Conservation (phyloP, 2,113 vertebrate species). For the Anolis carolinensis region DNA sequence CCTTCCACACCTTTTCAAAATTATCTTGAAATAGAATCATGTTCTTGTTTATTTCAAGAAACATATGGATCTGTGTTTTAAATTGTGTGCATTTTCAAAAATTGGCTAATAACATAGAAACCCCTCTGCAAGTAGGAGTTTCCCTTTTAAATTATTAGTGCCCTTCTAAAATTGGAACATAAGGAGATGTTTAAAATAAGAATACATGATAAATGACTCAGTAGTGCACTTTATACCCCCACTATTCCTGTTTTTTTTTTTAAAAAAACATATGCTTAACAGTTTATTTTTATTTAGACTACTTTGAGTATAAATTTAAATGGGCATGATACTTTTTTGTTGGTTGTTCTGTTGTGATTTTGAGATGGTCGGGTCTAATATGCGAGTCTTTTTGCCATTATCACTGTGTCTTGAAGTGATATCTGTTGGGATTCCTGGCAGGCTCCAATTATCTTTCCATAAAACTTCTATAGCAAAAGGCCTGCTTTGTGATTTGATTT, state of each 20-base stretch:
- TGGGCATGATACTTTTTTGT: slow-evolving; percentile 7
- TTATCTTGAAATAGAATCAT: no score
- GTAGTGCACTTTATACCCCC: no score
- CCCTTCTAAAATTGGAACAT: neutral
- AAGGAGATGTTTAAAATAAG: no score
- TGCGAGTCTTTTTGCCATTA: neutral
- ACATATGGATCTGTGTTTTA: neutral
- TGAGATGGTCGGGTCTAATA: neutral
- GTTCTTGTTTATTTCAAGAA: no score
- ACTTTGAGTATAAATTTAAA: neutral
- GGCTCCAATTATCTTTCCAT: neutral
- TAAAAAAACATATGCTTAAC: neutral
- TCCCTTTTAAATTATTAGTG: neutral
- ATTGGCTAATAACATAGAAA: neutral
- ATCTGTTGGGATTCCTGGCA: neutral
- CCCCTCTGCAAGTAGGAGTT: neutral
- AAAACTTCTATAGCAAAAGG: slow-evolving; percentile 35
- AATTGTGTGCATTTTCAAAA: neutral
- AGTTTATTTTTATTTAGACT: no score
- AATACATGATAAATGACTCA: no score
- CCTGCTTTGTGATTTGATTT: slow-evolving; percentile 58
- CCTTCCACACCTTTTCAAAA: no score
- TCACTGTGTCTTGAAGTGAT: neutral
- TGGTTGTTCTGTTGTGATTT: slow-evolving; percentile 49
- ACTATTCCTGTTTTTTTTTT: neutral